These are phyloP conservation scores for Callithrix jacchus DNA, from an alignment of 2,113 vertebrate species.

Conservation along the genomic window DNA sequence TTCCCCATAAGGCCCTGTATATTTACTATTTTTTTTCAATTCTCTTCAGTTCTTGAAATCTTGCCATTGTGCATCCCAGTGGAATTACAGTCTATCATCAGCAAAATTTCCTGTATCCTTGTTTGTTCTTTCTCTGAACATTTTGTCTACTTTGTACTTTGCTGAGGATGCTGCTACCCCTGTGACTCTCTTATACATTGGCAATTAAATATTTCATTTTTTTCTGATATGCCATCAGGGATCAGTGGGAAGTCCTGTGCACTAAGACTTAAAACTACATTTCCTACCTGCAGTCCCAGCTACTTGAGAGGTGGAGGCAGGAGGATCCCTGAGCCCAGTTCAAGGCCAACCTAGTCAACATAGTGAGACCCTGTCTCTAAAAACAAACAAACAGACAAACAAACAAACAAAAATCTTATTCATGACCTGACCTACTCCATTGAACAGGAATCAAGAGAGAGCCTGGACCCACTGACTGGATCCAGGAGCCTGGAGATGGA, in stretches of 20 bases:
- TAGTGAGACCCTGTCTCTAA: not conserved
- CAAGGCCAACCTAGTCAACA: not conserved
- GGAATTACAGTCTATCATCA: not conserved
- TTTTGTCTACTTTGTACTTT: constrained; percentile 10
- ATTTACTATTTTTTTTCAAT: constrained; percentile 21
- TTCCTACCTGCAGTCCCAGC: not conserved
- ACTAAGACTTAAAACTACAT: not conserved
- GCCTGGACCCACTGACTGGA: not conserved
- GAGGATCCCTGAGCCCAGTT: not conserved
- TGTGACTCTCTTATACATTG: not conserved
- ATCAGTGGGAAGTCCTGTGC: not conserved
- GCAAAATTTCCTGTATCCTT: constrained; percentile 1
- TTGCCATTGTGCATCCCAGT: not conserved
- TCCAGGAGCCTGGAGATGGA: not conserved
- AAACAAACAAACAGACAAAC: not conserved
- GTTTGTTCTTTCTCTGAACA: not conserved
- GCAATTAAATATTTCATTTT: constrained; percentile 5
- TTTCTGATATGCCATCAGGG: not conserved
- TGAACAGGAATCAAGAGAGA: not conserved
- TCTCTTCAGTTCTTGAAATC: not conserved
- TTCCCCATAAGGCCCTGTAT: not conserved
- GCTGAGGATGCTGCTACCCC: not conserved
- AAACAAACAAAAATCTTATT: not conserved
- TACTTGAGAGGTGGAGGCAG: not conserved
- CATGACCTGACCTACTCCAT: not conserved